Base-by-base conservation (phyloP, 2,888 invertebrate genomes). In the Trilocha varians region DNA sequence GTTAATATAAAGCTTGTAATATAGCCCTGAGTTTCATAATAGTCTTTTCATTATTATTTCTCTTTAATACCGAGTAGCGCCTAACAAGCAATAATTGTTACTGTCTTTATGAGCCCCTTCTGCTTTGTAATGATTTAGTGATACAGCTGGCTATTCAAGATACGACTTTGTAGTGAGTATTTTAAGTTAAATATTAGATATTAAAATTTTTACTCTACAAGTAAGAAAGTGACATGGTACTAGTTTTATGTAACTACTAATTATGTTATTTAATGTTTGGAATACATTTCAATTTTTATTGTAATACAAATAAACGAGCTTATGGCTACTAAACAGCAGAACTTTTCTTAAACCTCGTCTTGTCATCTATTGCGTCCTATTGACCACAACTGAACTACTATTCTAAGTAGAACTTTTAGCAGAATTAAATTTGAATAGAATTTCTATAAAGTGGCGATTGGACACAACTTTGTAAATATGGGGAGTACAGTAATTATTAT, bases 31-130 rank as follows among this genome's bases (percentile, higher is more conserved):
- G 25, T 11, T 25, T 25, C 25, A 37, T 42, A 44, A 52, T 57
- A 57, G 47, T 49, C 42, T 42, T 62, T 62, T 62, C 58, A 66
- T 71, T 68, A 65, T 70, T 69, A 65, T 68, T 70, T 68, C 58
- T 59, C 50, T 57, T 52, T 25, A 25, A 51, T 52, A 53, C 46
- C 48, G 47, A 53, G 57, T 58, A 59, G 52, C 57, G 64, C 61
- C 61, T 73, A 72, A 70, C 70, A 63, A 65, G 70, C 65, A 65
- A 69, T 74, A 72, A 73, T 73, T 75, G 73, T 71, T 75, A 70
- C 62, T 62, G 57, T 53, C 58, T 59, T 55, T 58, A 55, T 57
- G 50, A 56, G 57, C 32, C 38, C 32, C 51, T 46, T 53, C 45
- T 42, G 42, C 16, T 49, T 45, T 41, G 48, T 60, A 58, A 64